Percentiles rank a stretch among this genome's conserved stretches.
These are phyloP conservation scores for Patella ulyssiponensis DNA, from an alignment of 2,888 invertebrate species.

Conservation along the genomic window DNA sequence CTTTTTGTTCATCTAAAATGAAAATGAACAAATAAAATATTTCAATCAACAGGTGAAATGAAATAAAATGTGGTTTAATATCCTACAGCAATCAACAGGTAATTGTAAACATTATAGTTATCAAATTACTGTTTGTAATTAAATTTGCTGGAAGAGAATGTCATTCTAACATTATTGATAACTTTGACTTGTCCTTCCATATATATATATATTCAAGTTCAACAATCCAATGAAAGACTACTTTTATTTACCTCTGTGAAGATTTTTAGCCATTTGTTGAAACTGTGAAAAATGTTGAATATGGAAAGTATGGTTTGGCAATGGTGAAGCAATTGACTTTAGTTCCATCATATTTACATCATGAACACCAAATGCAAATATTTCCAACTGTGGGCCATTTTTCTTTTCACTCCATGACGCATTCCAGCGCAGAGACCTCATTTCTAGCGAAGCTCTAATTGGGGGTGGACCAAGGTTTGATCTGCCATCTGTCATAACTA, in stretches of 20 bases:
- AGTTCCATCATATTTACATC: slow-evolving; percentile 47
- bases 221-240: not conserved
- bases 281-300: slow-evolving; percentile 47
- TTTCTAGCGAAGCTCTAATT: slow-evolving; percentile 46
- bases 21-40: slow-evolving; percentile 4
- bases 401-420: slow-evolving; percentile 38
- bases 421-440: slow-evolving; percentile 48
- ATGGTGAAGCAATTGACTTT: slow-evolving; percentile 43
- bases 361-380: slow-evolving; percentile 52
- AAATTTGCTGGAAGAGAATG: too few species aligned
- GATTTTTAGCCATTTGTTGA: slow-evolving; percentile 42
- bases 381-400: slow-evolving; percentile 55
- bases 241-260: slow-evolving; percentile 48
- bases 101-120: too few species aligned
- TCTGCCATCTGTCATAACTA: slow-evolving; percentile 52
- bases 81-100: too few species aligned
- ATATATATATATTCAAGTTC: not conserved
- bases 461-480: slow-evolving; percentile 57
- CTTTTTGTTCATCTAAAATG: slow-evolving; percentile 41
- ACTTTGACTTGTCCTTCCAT: not conserved
- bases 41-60: too few species aligned
- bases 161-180: too few species aligned
- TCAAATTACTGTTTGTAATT: too few species aligned
- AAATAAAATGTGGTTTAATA: too few species aligned
- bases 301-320: slow-evolving; percentile 48